These are phyloP conservation scores for Phylloscopus collybita DNA, from an alignment of 2,797 vertebrate genomes.

Conservation along the genomic window DNA sequence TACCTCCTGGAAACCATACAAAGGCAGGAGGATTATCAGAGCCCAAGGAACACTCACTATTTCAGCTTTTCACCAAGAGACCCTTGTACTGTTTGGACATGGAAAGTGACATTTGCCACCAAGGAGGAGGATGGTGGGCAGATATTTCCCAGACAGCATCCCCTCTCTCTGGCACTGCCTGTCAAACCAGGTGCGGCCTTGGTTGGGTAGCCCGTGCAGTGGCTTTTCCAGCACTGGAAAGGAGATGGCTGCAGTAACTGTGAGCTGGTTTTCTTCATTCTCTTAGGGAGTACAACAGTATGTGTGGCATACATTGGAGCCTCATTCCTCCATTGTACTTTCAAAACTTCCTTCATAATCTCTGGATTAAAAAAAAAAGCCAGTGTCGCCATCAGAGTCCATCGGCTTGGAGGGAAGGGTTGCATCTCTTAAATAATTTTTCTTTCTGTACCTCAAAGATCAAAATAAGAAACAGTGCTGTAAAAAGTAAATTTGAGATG, in stretches of 20 bases:
- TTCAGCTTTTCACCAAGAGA: not conserved
- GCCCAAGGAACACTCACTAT: not conserved
- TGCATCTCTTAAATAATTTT: not conserved
- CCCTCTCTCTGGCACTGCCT: not conserved
- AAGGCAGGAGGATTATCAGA: not conserved
- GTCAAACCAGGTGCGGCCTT: not conserved
- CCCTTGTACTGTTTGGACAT: accelerated
- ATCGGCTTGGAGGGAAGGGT: not conserved
- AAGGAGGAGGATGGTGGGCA: not conserved
- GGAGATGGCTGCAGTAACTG: not conserved
- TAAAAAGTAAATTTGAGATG: not conserved
- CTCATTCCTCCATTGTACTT: not conserved
- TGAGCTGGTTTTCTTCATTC: not conserved
- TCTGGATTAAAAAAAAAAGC: not conserved
- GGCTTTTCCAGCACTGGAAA: not conserved
- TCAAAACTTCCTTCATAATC: not conserved
- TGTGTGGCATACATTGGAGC: not conserved
- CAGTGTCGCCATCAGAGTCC: not conserved
- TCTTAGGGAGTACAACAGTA: not conserved
- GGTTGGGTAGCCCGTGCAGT: not conserved
- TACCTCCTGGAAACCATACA: not conserved
- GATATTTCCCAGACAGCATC: not conserved
- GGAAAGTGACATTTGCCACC: not conserved
- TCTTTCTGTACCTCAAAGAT: not conserved
- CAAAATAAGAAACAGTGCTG: not conserved